Percentiles rank a stretch among this genome's conserved stretches.
Evolutionary conservation across 2,113 vertebrate genomes (phyloP).

Genomic region (Heteronetta atricapilla): DNA sequence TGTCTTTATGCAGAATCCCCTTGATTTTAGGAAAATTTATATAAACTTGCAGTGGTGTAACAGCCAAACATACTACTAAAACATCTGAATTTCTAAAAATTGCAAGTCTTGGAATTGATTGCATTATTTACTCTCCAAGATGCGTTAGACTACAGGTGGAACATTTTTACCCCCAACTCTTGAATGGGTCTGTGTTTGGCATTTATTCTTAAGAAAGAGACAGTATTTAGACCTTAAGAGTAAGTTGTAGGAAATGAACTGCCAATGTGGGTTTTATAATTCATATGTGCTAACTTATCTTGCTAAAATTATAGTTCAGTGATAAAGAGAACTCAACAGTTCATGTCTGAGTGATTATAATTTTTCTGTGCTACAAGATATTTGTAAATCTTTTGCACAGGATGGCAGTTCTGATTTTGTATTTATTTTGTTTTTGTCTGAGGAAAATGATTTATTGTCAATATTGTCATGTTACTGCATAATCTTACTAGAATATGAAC

Average conservation of each 20-base stretch:
- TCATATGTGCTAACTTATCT: not conserved
- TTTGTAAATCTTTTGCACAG: constrained; percentile 3
- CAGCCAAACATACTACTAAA: not conserved
- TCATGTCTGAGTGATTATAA: not conserved
- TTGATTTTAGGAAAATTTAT: not conserved
- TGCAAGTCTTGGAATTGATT: not conserved
- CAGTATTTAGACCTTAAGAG: not conserved
- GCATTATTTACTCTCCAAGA: not conserved
- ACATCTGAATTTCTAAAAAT: not conserved
- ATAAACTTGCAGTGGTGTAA: not conserved
- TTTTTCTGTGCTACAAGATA: not conserved
- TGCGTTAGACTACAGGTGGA: not conserved
- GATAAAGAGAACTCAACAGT: not conserved
- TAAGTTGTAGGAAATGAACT: not conserved
- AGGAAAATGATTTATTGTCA: not conserved
- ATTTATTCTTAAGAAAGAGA: not conserved
- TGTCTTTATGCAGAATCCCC: not conserved
- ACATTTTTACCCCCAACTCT: not conserved
- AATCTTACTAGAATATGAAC: not conserved
- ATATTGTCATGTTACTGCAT: not conserved
- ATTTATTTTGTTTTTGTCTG: not conserved
- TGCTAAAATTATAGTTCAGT: not conserved
- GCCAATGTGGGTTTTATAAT: not conserved
- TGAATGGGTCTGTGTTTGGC: not conserved
- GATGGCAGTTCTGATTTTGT: not conserved